Evolutionary conservation across 2,888 invertebrate genomes (phyloP).

Genomic region (Drosophila mulleri): DNA sequence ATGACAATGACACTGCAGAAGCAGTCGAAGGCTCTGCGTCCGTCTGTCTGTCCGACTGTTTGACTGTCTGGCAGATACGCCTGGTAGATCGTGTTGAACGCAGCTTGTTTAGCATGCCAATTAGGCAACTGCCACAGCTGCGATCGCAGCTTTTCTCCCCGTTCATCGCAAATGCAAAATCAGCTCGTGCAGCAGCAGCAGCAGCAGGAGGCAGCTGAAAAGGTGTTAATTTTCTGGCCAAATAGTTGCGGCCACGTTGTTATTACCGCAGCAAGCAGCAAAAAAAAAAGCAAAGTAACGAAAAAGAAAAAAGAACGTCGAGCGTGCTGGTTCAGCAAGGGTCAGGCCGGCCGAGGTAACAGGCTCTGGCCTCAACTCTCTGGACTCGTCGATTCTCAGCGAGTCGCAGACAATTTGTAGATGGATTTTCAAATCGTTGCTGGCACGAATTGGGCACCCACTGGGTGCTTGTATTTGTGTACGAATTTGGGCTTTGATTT

Average conservation of each 20-base stretch:
- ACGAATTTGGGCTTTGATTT: slow-evolving; percentile 39
- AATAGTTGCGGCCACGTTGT: slow-evolving; percentile 84
- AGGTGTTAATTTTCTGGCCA: slow-evolving; percentile 85
- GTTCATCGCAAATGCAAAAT: slow-evolving; percentile 82
- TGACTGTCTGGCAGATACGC: slow-evolving; percentile 61
- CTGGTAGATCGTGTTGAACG: slow-evolving; percentile 80
- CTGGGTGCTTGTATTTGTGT: slow-evolving; percentile 56
- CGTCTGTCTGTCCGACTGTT: slow-evolving; percentile 32
- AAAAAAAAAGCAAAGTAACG: not conserved
- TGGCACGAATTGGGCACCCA: slow-evolving; percentile 75
- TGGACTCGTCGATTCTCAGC: slow-evolving; percentile 24
- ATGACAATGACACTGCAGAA: slow-evolving; percentile 54
- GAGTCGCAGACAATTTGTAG: slow-evolving; percentile 74
- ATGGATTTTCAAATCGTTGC: slow-evolving; percentile 68
- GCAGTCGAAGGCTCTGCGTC: slow-evolving; percentile 28
- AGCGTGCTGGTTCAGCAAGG: slow-evolving; percentile 85
- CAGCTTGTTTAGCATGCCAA: slow-evolving; percentile 80
- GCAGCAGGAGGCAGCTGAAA: slow-evolving; percentile 68
- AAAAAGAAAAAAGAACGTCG: slow-evolving; percentile 55
- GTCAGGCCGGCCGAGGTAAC: slow-evolving; percentile 68
- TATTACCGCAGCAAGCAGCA: slow-evolving; percentile 82
- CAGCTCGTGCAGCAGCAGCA: slow-evolving; percentile 70
- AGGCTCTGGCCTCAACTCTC: slow-evolving; percentile 56
- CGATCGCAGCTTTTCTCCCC: slow-evolving; percentile 42
- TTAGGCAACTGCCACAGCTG: slow-evolving; percentile 67